Base-by-base conservation (phyloP, 2,113 vertebrate genomes). In the Lycocorax pyrrhopterus region DNA sequence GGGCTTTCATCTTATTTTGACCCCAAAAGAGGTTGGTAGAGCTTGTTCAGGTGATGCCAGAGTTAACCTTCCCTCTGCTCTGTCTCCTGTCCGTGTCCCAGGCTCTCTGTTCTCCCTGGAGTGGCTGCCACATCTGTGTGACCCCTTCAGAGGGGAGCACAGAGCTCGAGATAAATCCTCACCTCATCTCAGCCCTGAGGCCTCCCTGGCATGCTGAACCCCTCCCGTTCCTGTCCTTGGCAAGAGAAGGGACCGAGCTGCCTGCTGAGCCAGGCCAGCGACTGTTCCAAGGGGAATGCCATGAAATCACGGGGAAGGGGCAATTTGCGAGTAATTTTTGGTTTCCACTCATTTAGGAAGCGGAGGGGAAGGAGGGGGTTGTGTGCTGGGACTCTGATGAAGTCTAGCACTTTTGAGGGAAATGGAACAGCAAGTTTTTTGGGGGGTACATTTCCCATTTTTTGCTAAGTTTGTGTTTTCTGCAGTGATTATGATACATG, bases 161-260 rank as follows among this genome's bases (percentile, higher is more conserved):
- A 73, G 1, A 5, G 8, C 23, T 16, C 0, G 1, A 39, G 75
- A 17, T 23, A 17, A 87, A 46, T 58, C 58, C 49, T 66, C 43
- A 3, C 2, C 29, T 3, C 0, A 0, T 18, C 56, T 10, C 39
- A 63, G 25, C 43, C 26, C 41, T 0, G 1, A 14, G 63, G 41
- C 15, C 32, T 47, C 37, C 16, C 33, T 1, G 1, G 9, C 55
- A 4, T 25, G 53, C 59, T 52, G 59, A 66, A 7, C 52, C 27
- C 27, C 29, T 33, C 41, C 8, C 1, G 3, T 22, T 52, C 7
- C 4, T 27, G 30, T 37, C 49, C 49, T 33, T 74, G 83, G 43
- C 47, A 68, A 49, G 19, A 0, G 2, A 56, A 51, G 16, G 41
- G 49, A 71, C 32, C 2, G 9, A 59, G 53, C 19, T 47, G 26